Evolutionary conservation across 2,797 vertebrate genomes (phyloP), one percentile per base, ranked within the genome.

Genomic region (Aphelocoma californica): DNA sequence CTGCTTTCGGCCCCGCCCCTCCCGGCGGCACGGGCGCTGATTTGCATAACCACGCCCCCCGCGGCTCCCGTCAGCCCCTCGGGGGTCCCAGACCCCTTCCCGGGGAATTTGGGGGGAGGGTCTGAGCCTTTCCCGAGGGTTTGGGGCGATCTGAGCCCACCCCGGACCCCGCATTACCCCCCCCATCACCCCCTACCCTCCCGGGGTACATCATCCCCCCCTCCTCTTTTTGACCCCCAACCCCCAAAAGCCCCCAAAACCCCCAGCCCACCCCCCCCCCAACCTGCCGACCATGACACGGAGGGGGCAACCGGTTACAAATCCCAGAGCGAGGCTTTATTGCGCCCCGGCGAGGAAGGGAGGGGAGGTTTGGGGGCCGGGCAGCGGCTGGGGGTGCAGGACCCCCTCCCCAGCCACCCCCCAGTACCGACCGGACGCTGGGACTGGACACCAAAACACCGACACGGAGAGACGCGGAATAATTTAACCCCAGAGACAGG

Each of bases 321-420:
- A 90, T 73, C 82, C 56, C 66, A 4, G 38, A 73, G 60, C 31
- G n/a, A 72, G 86, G 77, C 65, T 90, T 93, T 93, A 93, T 90
- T 90, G 10, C 18, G 56, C 78, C 79, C 78, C 45, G 6, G n/a
- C 2, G 12, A 15, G 20, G 28, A 23, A 45, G 14, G 51, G 62
- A 29, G 5, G 26, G 42, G n/a, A 23, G 12, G 8, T 20, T 60
- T 31, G 56, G 14, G 25, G 54, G 28, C 26, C 6, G 8, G 45
- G n/a, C 7, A 4, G 61, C 20, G 51, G 5, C 17, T 9, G 10
- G 47, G 67, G 54, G 56, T 18, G 10, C 28, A 18, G 57, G 24
- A 42, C 42, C 42, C 42, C 42, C 42, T 42, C 42, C 42, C 42
- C 42, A 42, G 42, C 42, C 42, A 42, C 42, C 42, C 42, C 17